Evolutionary conservation across 2,797 vertebrate species (phyloP).

Genomic region (Otolemur crassicaudatus): DNA sequence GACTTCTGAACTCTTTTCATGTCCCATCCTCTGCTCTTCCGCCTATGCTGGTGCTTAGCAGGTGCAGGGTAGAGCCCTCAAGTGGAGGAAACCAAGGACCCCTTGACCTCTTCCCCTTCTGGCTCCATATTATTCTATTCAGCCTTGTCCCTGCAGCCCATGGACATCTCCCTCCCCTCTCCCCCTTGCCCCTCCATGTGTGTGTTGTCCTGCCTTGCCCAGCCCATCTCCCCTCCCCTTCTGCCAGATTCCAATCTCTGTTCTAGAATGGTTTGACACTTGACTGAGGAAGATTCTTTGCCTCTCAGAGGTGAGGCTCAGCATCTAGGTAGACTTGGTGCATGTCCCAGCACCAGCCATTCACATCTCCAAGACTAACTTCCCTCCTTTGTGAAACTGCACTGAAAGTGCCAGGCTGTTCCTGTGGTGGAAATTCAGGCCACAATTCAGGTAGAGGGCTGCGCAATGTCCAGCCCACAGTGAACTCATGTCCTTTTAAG

Average conservation of each 20-base stretch:
- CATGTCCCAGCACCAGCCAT: fast-evolving
- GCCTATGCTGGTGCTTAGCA: fast-evolving
- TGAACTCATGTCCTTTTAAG: too few species aligned
- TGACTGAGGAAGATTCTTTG: neutral
- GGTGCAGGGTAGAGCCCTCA: neutral
- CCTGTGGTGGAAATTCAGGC: fast-evolving
- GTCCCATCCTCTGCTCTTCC: fast-evolving
- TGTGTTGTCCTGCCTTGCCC: neutral
- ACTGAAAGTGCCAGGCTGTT: fast-evolving
- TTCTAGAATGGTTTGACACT: neutral
- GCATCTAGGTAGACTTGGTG: neutral
- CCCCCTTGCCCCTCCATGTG: neutral
- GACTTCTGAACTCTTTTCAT: neutral
- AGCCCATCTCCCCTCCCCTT: too few species aligned
- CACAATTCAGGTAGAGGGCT: fast-evolving
- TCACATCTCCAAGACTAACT: too few species aligned
- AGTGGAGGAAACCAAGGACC: neutral
- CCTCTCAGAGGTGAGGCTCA: neutral
- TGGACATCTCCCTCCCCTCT: neutral
- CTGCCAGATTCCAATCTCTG: neutral
- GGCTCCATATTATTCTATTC: neutral
- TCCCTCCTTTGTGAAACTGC: neutral
- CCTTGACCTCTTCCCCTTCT: too few species aligned
- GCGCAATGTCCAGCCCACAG: neutral
- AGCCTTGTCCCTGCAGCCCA: neutral